A percentile compares a stretch with the other conserved stretches of the same genome.
These are phyloP conservation scores for Onchidella celtica DNA, from an alignment of 2,888 invertebrate genomes.

Conservation along the genomic window DNA sequence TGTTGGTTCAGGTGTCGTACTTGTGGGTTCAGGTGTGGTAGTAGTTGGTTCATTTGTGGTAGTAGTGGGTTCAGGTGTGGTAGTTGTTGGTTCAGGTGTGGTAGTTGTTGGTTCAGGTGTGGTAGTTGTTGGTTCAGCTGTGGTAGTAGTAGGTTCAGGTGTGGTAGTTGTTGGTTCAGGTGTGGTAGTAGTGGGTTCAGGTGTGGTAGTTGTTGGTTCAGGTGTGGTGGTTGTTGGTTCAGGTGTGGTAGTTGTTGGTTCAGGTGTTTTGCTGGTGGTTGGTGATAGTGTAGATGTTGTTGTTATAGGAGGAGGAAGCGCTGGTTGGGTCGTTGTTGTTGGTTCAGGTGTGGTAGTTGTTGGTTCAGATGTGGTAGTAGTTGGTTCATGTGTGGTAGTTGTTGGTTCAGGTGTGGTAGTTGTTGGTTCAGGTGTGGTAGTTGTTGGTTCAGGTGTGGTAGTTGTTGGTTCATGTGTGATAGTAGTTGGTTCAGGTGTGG, in stretches of 20 bases:
- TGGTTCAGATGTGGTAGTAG: not conserved
- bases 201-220: not conserved
- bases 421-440: not conserved
- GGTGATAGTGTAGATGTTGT: not conserved
- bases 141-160: not conserved
- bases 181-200: not conserved
- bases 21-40: not conserved
- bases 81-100: not conserved
- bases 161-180: not conserved
- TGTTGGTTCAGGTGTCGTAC: not conserved
- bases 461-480: not conserved
- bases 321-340: not conserved
- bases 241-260: not conserved
- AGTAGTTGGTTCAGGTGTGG: not conserved
- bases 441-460: not conserved
- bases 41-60: not conserved
- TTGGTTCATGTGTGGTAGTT: not conserved
- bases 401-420: not conserved
- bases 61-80: not conserved
- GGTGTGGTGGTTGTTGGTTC: not conserved
- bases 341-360: not conserved
- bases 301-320: no score
- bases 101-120: not conserved
- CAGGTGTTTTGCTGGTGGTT: not conserved
- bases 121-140: not conserved